A percentile compares a stretch with the other conserved stretches of the same genome.
Conservation (phyloP, 2,113 vertebrate species). For the Uropsilus gracilis region DNA sequence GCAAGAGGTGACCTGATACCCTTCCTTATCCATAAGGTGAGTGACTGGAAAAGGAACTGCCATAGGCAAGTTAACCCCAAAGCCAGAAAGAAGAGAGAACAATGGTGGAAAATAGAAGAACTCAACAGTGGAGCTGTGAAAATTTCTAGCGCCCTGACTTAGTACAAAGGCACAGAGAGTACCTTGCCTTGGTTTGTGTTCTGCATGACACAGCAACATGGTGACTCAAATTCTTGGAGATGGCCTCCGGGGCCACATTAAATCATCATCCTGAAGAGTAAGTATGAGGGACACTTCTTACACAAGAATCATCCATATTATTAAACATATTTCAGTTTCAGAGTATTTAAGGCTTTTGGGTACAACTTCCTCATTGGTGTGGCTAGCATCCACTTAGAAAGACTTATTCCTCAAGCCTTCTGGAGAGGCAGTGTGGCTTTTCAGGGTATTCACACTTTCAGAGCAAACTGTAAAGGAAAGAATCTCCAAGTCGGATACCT, state of each 20-base stretch:
- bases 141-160: background rate
- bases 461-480: background rate
- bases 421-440: background rate
- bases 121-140: background rate
- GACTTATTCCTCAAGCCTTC: background rate
- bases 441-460: background rate
- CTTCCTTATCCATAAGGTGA: background rate
- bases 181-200: rapidly evolving
- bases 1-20: background rate
- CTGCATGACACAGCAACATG: rapidly evolving
- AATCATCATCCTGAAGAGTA: background rate
- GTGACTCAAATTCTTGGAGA: background rate
- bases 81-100: background rate
- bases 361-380: background rate
- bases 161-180: background rate
- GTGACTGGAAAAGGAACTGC: background rate
- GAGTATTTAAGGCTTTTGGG: background rate
- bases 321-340: background rate
- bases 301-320: background rate
- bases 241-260: background rate
- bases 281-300: background rate
- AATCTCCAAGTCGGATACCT: background rate
- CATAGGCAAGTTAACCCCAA: background rate
- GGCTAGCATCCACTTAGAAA: background rate
- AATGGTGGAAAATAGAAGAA: background rate